Percentiles rank a stretch among this genome's conserved stretches.
Conservation (phyloP, 2,888 invertebrate species). For the Gastrophysa polygoni region DNA sequence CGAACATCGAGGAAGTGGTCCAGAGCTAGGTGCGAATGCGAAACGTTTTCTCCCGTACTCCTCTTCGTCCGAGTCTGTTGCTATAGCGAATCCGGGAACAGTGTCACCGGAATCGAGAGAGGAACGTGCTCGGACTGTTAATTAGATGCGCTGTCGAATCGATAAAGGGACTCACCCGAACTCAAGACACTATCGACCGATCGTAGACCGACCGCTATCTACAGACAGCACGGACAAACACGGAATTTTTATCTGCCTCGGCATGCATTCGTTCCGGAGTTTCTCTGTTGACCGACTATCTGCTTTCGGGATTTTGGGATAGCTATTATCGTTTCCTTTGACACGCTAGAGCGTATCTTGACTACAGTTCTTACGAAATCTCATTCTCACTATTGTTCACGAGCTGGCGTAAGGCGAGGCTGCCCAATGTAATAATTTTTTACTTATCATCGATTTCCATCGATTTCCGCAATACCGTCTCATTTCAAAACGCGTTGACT, state of each 20-base stretch:
- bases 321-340: too few relatives aligned
- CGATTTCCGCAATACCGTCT: too few relatives aligned
- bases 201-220: constrained; percentile 17
- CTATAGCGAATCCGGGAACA: constrained; percentile 56
- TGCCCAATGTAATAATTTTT: too few relatives aligned
- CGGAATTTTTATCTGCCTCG: constrained; percentile 23
- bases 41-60: background rate
- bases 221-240: constrained; percentile 27
- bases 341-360: too few relatives aligned
- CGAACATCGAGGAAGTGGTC: too few relatives aligned
- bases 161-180: constrained; percentile 52
- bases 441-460: too few relatives aligned
- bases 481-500: too few relatives aligned
- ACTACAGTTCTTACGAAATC: too few relatives aligned
- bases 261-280: background rate
- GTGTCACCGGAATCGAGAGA: constrained; percentile 59
- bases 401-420: too few relatives aligned
- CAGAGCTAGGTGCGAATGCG: background rate
- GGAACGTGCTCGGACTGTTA: constrained; percentile 59
- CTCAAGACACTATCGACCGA: constrained; percentile 46
- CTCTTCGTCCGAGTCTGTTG: constrained; percentile 38
- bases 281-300: background rate
- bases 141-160: constrained; percentile 59
- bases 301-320: too few relatives aligned
- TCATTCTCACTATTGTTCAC: too few relatives aligned